Evolutionary conservation across 2,797 vertebrate genomes (phyloP).

Genomic region (Varecia variegata): DNA sequence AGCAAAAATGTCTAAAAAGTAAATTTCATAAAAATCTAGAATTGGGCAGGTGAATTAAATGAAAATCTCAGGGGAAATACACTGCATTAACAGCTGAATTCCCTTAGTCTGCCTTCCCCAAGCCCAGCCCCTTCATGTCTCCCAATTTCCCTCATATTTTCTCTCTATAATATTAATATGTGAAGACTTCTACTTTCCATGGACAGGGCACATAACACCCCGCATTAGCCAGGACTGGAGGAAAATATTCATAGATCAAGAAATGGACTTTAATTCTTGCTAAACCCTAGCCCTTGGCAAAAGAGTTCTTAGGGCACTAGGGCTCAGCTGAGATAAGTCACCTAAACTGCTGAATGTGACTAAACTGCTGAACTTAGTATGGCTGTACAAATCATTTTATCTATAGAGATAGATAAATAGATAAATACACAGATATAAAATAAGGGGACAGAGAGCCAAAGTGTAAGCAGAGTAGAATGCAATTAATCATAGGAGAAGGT

Average conservation of each 20-base stretch:
- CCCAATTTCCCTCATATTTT: not conserved
- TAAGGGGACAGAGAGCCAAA: not conserved
- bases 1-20: not conserved
- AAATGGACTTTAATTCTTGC: conserved; percentile 1
- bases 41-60: not conserved
- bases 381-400: not conserved
- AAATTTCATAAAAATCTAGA: conserved; percentile 24
- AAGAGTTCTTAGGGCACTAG: not conserved
- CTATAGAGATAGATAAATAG: not conserved
- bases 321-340: not conserved
- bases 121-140: not conserved
- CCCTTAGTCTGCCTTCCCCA: not conserved
- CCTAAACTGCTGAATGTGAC: not conserved
- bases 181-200: not conserved
- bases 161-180: not conserved
- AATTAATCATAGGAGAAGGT: not conserved
- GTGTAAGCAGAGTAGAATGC: not conserved
- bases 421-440: not conserved
- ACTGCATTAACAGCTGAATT: not conserved
- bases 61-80: not conserved
- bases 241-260: not conserved
- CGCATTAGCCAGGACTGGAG: not conserved
- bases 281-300: not conserved
- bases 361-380: not conserved
- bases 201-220: not conserved